A percentile compares a stretch with the other conserved stretches of the same genome.
Evolutionary conservation across 2,888 invertebrate species (phyloP).

Genomic region (Cerastis leucographa): DNA sequence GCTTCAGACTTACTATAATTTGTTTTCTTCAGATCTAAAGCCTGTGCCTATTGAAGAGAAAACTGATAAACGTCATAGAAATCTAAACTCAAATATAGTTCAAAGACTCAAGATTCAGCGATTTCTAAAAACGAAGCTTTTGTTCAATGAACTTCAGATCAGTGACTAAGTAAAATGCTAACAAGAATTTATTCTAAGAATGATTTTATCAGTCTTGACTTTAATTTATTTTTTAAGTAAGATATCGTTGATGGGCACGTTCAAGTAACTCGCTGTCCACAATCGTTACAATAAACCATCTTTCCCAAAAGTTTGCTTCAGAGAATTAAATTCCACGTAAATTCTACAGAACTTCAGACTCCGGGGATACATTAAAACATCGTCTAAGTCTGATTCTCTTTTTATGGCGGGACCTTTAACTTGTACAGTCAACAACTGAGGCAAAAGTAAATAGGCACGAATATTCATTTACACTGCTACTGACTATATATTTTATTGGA

Average conservation of each 20-base stretch:
- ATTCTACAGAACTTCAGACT: slow-evolving; percentile 28
- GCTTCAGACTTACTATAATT: not conserved
- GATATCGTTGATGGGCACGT: slow-evolving; percentile 20
- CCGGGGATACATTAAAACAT: slow-evolving; percentile 52
- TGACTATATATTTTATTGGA: not conserved
- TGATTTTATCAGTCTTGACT: not conserved
- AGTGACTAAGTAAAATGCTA: not conserved
- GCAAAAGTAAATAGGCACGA: not conserved
- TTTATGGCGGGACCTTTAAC: slow-evolving; percentile 30
- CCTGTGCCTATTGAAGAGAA: not conserved
- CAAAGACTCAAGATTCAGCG: not conserved
- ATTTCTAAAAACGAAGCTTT: not conserved
- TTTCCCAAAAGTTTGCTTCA: slow-evolving; percentile 43
- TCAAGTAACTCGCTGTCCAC: slow-evolving; percentile 20
- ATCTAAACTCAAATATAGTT: slow-evolving; percentile 18
- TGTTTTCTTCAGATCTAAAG: not conserved
- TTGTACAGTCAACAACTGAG: slow-evolving; percentile 20
- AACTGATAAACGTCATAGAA: not conserved
- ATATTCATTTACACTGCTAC: not conserved
- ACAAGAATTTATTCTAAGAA: slow-evolving; percentile 11
- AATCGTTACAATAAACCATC: slow-evolving; percentile 47
- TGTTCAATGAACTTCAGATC: slow-evolving; percentile 2
- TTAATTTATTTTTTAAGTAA: slow-evolving; percentile 8
- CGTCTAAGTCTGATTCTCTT: slow-evolving; percentile 38
- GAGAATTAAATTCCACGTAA: slow-evolving; percentile 44